These are phyloP conservation scores for Daphoenositta chrysoptera DNA, from an alignment of 2,113 vertebrate genomes.

Conservation along the genomic window DNA sequence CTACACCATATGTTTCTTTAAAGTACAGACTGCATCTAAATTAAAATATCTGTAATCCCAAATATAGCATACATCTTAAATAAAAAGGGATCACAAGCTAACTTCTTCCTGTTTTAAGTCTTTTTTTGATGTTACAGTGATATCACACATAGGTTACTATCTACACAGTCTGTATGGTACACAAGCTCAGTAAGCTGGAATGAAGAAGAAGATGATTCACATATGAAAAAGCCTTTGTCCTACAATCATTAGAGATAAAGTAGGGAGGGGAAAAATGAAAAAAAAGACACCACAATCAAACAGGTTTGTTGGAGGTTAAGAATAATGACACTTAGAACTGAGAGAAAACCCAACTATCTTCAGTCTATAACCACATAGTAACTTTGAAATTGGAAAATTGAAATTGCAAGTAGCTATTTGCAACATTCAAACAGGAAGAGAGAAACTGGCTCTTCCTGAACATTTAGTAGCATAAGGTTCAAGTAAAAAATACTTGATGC, in stretches of 20 bases:
- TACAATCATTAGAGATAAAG: background rate
- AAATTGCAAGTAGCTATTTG: background rate
- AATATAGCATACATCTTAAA: background rate
- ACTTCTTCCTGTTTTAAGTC: background rate
- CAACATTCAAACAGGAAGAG: background rate
- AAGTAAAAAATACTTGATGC: background rate
- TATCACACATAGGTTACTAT: background rate
- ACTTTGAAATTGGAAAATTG: background rate
- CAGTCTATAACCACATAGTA: background rate
- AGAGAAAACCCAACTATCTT: background rate
- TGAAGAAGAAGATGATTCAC: background rate
- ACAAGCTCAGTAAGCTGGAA: background rate
- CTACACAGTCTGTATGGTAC: no score
- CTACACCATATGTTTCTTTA: background rate
- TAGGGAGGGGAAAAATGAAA: background rate
- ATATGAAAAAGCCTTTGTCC: background rate
- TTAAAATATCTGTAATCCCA: background rate
- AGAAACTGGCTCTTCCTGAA: background rate
- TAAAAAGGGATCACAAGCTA: background rate
- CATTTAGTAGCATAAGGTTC: background rate
- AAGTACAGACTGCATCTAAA: background rate
- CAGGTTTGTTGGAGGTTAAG: background rate
- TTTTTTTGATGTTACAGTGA: background rate
- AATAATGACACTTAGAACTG: background rate
- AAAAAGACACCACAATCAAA: background rate